Conservation (phyloP, 1,140 invertebrate species). For the Gryon sp. region DNA sequence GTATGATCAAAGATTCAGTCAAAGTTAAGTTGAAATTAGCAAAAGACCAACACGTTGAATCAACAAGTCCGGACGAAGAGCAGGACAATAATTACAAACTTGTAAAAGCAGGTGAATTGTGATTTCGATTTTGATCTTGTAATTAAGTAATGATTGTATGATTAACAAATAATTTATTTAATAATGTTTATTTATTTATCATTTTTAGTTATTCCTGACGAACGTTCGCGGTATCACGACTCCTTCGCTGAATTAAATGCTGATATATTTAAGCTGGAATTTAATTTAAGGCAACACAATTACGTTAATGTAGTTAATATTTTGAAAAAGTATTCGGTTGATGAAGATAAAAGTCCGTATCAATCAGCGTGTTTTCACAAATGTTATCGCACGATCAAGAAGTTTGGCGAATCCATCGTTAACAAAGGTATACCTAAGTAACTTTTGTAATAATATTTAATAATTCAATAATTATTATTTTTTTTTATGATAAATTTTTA, state of each 20-base stretch:
- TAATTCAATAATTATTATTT: too few relatives aligned
- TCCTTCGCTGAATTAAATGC: conserved; percentile 13
- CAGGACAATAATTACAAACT: too few relatives aligned
- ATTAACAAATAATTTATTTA: background rate
- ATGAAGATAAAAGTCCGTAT: background rate
- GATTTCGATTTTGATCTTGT: too few relatives aligned
- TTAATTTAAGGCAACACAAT: background rate
- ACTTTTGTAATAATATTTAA: too few relatives aligned
- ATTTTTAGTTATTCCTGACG: background rate
- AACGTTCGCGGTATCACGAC: conserved; percentile 18
- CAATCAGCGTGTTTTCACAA: conserved; percentile 6
- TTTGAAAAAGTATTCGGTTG: conserved; percentile 25
- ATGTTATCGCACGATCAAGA: conserved; percentile 14
- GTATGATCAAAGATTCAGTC: too few relatives aligned
- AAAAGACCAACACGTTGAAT: too few relatives aligned
- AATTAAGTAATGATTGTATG: too few relatives aligned
- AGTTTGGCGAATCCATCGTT: background rate
- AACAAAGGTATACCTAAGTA: conserved; percentile 13
- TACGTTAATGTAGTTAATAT: conserved; percentile 7
- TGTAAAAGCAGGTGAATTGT: too few relatives aligned
- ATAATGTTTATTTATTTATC: background rate
- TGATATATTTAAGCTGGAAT: conserved; percentile 10
- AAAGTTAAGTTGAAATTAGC: too few relatives aligned
- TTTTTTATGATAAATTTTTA: too few relatives aligned
- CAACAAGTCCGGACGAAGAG: too few relatives aligned